These are phyloP conservation scores for Sinocyclocheilus anshuiensis DNA, from an alignment of 2,113 vertebrate species.

Conservation along the genomic window DNA sequence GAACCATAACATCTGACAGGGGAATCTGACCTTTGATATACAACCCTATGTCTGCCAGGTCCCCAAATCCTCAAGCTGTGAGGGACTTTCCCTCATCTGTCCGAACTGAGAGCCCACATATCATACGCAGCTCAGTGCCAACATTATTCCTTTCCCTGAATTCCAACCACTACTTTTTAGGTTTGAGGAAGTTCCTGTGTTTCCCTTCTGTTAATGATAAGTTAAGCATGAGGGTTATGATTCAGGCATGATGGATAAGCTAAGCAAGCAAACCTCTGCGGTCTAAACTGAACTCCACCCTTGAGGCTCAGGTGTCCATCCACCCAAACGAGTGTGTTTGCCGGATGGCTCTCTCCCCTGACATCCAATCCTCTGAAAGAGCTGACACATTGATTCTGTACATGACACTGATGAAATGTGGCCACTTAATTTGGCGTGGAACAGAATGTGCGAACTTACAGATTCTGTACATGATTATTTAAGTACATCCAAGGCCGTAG, in stretches of 20 bases:
- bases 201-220: neutral
- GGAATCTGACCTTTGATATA: conserved; percentile 78
- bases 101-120: conserved; percentile 45
- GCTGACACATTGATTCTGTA: conserved; percentile 8
- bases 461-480: neutral
- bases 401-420: conserved; percentile 4
- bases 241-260: neutral
- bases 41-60: conserved; percentile 61
- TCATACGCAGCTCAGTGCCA: conserved; percentile 49
- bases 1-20: conserved; percentile 76
- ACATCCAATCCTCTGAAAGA: neutral
- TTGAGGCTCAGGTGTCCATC: conserved; percentile 20
- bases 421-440: neutral
- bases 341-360: neutral
- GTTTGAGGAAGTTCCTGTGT: neutral
- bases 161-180: neutral
- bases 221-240: neutral
- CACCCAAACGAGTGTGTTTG: neutral
- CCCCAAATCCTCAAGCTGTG: conserved; percentile 59
- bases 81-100: conserved; percentile 56
- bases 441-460: neutral
- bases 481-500: neutral
- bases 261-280: conserved; percentile 11
- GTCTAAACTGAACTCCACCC: conserved; percentile 26
- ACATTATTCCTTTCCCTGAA: conserved; percentile 6